Base-by-base conservation (phyloP, 2,797 vertebrate species). In the Myioborus miniatus region DNA sequence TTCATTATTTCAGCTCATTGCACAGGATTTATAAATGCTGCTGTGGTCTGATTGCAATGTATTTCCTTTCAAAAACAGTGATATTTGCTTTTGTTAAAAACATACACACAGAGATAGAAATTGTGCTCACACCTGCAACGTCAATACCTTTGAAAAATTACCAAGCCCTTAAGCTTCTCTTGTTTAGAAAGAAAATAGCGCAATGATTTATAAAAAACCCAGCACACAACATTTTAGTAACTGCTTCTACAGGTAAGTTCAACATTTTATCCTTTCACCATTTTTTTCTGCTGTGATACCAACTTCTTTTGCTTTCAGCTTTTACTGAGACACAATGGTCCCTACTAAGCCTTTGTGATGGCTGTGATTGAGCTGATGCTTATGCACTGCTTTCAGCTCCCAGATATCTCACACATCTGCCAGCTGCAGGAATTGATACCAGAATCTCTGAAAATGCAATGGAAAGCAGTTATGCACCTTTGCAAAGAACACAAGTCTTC, bases 81-180 rank as follows among this genome's bases (percentile, higher is more conserved):
- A 70, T 55, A 83, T 62, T 75, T 72, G 22, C 56, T 91, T 88
- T 94, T 74, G 17, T 62, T 90, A 36, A 88, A 94, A 83, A 30
- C 36, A 22, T 55, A 37, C 30, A 34, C 58, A 80, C 18, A 39
- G 10, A 75, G 23, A 50, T 6, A 91, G 90, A 68, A 91, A 93
- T 67, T 79, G 60, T 78, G 32, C 34, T 70, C 94, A 89, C 47
- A 94, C 79, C 74, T 89, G 83, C 87, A 68, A 39, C 19, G 29
- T 93, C 82, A 95, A 88, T 91, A 94, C n/a, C 44, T 95, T 94
- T 91, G 85, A 84, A 95, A 96, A 93, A 74, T 94, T 71, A 90
- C 90, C 82, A 81, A 81, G 46, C 16, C 52, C 64, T 86, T 93
- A 89, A 72, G 59, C 78, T 92, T 94, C n/a, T 87, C 75, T 93